A percentile compares a stretch with the other conserved stretches of the same genome.
phyloP scores from a whole-genome alignment of 2,888 invertebrate genomes.

The Tetranychus truncatus region DNA sequence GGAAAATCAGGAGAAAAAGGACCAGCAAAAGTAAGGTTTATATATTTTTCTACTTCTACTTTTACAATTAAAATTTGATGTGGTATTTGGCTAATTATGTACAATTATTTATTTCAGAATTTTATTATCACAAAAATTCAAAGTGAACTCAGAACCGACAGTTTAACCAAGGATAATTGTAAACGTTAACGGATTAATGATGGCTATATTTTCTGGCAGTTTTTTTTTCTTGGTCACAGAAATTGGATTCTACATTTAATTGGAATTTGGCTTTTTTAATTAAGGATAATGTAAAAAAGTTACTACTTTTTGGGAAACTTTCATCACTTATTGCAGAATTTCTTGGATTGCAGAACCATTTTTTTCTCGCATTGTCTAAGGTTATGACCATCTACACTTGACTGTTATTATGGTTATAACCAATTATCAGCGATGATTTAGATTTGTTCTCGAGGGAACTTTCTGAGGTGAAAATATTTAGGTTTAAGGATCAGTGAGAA shows the following conservation, averaged over 20 bases:
- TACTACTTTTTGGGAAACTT: not conserved
- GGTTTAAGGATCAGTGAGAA: too few relatives aligned
- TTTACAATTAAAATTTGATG: not conserved
- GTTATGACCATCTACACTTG: not conserved
- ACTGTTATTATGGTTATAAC: not conserved
- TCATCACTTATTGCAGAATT: not conserved
- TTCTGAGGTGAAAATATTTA: too few relatives aligned
- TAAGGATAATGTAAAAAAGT: not conserved
- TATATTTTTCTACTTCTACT: too few relatives aligned
- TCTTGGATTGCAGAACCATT: not conserved
- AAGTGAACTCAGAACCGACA: too few relatives aligned
- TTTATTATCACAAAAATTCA: too few relatives aligned
- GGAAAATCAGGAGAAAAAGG: not conserved
- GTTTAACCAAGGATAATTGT: too few relatives aligned
- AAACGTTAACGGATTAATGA: not conserved
- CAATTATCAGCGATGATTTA: not conserved
- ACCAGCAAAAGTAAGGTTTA: not conserved
- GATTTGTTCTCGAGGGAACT: not conserved
- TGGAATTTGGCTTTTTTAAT: not conserved
- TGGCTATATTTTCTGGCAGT: not conserved
- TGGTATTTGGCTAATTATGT: not conserved
- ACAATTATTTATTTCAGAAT: not conserved
- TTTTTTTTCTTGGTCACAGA: not conserved
- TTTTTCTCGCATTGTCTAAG: not conserved
- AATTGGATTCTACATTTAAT: not conserved